Conservation (phyloP, 2,797 vertebrate genomes). For the Karalla daura region DNA sequence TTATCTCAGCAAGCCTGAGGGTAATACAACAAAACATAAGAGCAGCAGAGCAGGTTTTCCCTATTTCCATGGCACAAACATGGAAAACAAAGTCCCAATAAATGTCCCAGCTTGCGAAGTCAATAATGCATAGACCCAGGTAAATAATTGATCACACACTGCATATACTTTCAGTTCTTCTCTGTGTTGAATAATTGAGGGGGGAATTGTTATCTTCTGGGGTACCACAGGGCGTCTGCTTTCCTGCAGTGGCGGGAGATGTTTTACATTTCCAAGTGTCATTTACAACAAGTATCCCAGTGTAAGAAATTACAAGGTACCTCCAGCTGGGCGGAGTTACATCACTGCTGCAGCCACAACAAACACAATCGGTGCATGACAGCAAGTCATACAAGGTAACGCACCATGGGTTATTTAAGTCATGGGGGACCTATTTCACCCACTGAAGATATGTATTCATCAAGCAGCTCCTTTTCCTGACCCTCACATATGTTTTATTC, state of each 20-base stretch:
- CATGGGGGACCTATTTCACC: constrained; percentile 1
- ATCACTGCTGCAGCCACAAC: constrained; percentile 30
- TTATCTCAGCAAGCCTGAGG: background rate
- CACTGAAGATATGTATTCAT: background rate
- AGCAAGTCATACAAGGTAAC: background rate
- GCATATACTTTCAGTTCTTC: constrained; percentile 60
- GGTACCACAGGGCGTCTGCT: constrained; percentile 20
- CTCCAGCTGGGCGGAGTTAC: constrained; percentile 19
- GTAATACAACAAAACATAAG: constrained; percentile 25
- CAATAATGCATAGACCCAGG: constrained; percentile 61
- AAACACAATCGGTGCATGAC: background rate
- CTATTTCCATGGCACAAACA: constrained; percentile 45
- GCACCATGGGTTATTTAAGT: no score
- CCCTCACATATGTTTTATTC: background rate
- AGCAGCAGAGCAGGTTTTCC: constrained; percentile 16
- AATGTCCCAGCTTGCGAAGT: constrained; percentile 58
- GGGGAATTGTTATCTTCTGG: constrained; percentile 51
- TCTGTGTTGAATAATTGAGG: constrained; percentile 71
- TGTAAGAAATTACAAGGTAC: constrained; percentile 30
- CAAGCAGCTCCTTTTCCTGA: background rate
- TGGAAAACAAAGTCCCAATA: constrained; percentile 57
- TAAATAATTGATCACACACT: constrained; percentile 74
- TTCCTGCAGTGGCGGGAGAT: constrained; percentile 35
- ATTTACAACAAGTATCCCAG: constrained; percentile 24
- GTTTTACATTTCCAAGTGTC: constrained; percentile 43